Base-by-base conservation (phyloP, 2,797 vertebrate species). In the Sebastes steindachneri region DNA sequence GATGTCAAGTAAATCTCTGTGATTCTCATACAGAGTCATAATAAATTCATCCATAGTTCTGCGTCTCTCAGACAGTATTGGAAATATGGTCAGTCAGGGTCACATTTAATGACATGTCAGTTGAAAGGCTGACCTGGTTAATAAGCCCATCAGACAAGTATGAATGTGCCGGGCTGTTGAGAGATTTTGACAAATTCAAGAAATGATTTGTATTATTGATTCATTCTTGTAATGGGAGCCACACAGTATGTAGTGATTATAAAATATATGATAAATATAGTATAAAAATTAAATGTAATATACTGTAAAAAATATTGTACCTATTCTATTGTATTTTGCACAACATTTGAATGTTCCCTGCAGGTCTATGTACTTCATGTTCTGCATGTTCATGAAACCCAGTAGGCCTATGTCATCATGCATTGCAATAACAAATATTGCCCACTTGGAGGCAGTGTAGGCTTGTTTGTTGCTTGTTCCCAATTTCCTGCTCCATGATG, bases 391-490 rank as follows among this genome's bases (percentile, higher is more conserved):
- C 21, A 58, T 26, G 17, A 8, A 25, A 21, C 12, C 29, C n/a
- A 59, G 28, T 14, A 41, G 37, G 41, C 15, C 48, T n/a, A 37
- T 15, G 5, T 31, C 14, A 15, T 19, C 9, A 2, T 84, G 89
- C 15, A 45, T 45, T 45, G 41, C 67, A 90, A 10, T 89, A 79
- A 33, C 4, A 37, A 0, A 45, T 37, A 17, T 64, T 78, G 8
- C 0, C 80, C 93, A 89, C 90, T 67, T 28, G 67, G 84, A 7
- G 84, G 77, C 83, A 77, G 60, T 87, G 66, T 63, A 82, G 79
- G 41, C 80, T 45, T 29, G 26, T 64, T 80, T 80, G 26, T 78
- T 60, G 8, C 7, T 26, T 69, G 23, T 35, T 57, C 9, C 17
- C 1, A 15, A 15, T 17, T 31, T 31, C 64, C 25, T 77, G 25